Percentiles rank a stretch among this genome's conserved stretches.
These are phyloP conservation scores for Cydia splendana DNA, from an alignment of 1,140 invertebrate genomes.

Conservation along the genomic window DNA sequence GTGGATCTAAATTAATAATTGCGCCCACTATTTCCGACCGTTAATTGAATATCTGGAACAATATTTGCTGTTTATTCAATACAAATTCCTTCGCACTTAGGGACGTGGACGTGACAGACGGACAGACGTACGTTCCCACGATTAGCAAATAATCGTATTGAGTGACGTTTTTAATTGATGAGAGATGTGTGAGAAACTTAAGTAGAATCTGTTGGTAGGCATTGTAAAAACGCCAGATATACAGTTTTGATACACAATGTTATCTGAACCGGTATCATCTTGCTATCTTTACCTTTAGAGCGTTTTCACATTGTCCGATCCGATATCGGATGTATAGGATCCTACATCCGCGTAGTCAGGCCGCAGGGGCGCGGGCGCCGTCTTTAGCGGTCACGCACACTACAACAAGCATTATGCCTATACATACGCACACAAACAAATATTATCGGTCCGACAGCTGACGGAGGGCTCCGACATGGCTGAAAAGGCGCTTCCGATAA, in stretches of 20 bases:
- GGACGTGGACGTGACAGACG: conserved; percentile 31
- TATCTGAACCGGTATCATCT: conserved; percentile 6
- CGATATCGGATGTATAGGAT: too few relatives aligned
- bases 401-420: too few relatives aligned
- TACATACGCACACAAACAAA: too few relatives aligned
- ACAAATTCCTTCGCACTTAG: conserved; percentile 40
- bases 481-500: too few relatives aligned
- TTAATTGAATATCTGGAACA: conserved; percentile 33
- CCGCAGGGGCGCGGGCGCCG: too few relatives aligned
- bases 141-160: conserved; percentile 32
- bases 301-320: too few relatives aligned
- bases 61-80: conserved; percentile 35
- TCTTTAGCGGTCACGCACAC: too few relatives aligned
- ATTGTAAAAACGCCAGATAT: background rate
- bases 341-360: too few relatives aligned
- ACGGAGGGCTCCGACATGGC: too few relatives aligned
- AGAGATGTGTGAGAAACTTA: conserved; percentile 12
- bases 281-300: background rate
- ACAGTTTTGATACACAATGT: conserved; percentile 8
- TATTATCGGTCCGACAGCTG: too few relatives aligned
- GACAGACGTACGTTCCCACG: conserved; percentile 36
- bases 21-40: conserved; percentile 15
- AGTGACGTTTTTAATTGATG: conserved; percentile 17
- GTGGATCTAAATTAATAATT: conserved; percentile 24
- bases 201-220: background rate